These are phyloP conservation scores for Atherix ibis DNA, from an alignment of 2,888 invertebrate species.

Conservation along the genomic window DNA sequence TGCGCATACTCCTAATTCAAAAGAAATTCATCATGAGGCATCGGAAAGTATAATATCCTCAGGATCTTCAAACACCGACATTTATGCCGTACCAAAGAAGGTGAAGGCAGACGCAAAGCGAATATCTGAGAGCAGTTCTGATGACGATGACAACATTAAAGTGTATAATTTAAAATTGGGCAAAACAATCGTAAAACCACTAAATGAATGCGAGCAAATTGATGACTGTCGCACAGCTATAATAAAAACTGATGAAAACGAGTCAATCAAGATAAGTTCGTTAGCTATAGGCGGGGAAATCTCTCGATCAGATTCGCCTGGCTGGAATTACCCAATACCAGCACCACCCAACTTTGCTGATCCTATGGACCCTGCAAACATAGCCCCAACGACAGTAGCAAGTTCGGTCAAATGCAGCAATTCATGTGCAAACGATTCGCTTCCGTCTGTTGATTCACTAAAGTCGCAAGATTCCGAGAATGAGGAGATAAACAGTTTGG, in stretches of 20 bases:
- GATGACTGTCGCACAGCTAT: neutral
- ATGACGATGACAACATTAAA: slow-evolving; percentile 25
- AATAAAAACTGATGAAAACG: neutral
- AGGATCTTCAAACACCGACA: too few relatives aligned
- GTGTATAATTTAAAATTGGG: slow-evolving; percentile 30
- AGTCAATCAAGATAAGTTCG: too few relatives aligned
- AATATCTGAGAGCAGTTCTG: slow-evolving; percentile 31
- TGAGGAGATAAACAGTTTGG: too few relatives aligned
- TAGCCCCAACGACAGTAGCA: slow-evolving; percentile 4
- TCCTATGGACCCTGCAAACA: neutral
- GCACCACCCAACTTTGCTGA: slow-evolving; percentile 30
- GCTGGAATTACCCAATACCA: slow-evolving; percentile 19
- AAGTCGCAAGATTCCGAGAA: too few relatives aligned
- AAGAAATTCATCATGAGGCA: too few relatives aligned
- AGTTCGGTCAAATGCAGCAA: slow-evolving; percentile 2
- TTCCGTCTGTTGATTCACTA: too few relatives aligned
- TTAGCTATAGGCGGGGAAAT: neutral
- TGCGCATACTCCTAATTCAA: too few relatives aligned
- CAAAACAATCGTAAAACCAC: slow-evolving; percentile 18
- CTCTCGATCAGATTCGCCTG: slow-evolving; percentile 7
- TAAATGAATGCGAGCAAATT: neutral
- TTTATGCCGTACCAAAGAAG: too few relatives aligned
- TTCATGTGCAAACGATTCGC: too few relatives aligned
- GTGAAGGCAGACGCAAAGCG: too few relatives aligned
- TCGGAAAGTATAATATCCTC: too few relatives aligned